These are phyloP conservation scores for Drosophila parabipectinata DNA, from an alignment of 1,140 invertebrate species.

Conservation along the genomic window DNA sequence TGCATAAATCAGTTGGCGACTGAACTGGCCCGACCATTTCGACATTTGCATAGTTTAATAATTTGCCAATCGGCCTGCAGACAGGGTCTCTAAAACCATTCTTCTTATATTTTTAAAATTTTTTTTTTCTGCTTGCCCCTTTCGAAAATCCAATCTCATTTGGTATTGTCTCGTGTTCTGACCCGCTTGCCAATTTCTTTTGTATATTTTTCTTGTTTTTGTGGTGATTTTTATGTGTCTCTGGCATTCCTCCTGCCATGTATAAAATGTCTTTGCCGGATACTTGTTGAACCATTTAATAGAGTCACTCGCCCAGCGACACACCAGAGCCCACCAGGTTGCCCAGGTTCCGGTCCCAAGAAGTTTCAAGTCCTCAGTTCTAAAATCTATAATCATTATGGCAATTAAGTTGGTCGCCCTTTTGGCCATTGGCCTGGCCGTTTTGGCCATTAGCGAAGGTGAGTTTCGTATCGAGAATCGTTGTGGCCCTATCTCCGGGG, in stretches of 20 bases:
- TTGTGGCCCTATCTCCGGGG: background rate
- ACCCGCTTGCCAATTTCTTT: slow-evolving; percentile 45
- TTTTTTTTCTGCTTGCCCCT: background rate
- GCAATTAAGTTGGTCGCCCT: slow-evolving; percentile 66
- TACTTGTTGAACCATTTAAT: slow-evolving; percentile 68
- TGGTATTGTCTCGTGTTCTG: slow-evolving; percentile 30
- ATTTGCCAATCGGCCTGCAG: slow-evolving; percentile 45
- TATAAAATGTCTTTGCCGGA: slow-evolving; percentile 78
- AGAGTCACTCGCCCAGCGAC: slow-evolving; percentile 67
- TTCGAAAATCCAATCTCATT: slow-evolving; percentile 7
- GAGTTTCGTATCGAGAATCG: slow-evolving; percentile 25
- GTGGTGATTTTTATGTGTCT: slow-evolving; percentile 53
- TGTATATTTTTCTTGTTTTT: slow-evolving; percentile 63
- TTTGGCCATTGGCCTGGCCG: slow-evolving; percentile 57
- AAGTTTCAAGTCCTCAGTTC: background rate
- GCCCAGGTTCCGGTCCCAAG: background rate
- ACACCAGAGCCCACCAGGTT: slow-evolving; percentile 2
- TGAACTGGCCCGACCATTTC: background rate
- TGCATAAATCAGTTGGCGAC: slow-evolving; percentile 52
- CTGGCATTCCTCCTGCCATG: slow-evolving; percentile 34
- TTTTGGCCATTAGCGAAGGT: slow-evolving; percentile 59
- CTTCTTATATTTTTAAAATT: background rate
- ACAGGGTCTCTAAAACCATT: slow-evolving; percentile 9
- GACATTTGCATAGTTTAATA: slow-evolving; percentile 79
- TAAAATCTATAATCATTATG: slow-evolving; percentile 37